Percentiles rank a stretch among this genome's conserved stretches.
These are phyloP conservation scores for Rana temporaria DNA, from an alignment of 2,113 vertebrate genomes.

Conservation along the genomic window DNA sequence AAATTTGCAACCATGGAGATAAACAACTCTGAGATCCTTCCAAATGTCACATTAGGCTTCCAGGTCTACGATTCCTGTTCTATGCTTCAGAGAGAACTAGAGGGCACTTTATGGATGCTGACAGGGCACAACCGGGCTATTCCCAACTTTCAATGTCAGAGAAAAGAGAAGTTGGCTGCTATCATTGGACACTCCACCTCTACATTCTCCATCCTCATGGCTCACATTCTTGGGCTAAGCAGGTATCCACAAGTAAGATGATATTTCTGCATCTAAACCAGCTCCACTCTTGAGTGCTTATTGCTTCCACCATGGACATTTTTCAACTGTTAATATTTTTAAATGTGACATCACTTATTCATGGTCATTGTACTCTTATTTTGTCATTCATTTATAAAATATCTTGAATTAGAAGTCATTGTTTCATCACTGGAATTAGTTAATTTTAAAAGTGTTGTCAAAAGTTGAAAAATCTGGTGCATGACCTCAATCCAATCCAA, in stretches of 20 bases:
- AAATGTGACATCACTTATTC: neutral
- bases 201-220: constrained; percentile 54
- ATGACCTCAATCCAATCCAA: no score
- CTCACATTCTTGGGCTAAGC: constrained; percentile 50
- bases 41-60: constrained; percentile 21
- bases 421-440: no score
- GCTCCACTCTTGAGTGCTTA: neutral
- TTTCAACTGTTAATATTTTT: neutral
- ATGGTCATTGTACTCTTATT: no score
- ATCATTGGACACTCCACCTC: constrained; percentile 52
- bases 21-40: constrained; percentile 46
- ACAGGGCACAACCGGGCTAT: neutral
- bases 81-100: neutral
- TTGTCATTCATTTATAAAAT: no score
- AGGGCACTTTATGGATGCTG: constrained; percentile 36
- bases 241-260: constrained; percentile 52
- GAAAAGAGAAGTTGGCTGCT: constrained; percentile 26
- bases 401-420: no score
- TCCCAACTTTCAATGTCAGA: constrained; percentile 12
- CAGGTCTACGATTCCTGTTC: constrained; percentile 44
- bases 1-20: constrained; percentile 48
- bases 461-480: no score
- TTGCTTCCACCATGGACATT: no score
- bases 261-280: neutral
- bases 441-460: no score